Percentiles rank a stretch among this genome's conserved stretches.
These are phyloP conservation scores for Ibycter americanus DNA, from an alignment of 2,797 vertebrate species.

Conservation along the genomic window DNA sequence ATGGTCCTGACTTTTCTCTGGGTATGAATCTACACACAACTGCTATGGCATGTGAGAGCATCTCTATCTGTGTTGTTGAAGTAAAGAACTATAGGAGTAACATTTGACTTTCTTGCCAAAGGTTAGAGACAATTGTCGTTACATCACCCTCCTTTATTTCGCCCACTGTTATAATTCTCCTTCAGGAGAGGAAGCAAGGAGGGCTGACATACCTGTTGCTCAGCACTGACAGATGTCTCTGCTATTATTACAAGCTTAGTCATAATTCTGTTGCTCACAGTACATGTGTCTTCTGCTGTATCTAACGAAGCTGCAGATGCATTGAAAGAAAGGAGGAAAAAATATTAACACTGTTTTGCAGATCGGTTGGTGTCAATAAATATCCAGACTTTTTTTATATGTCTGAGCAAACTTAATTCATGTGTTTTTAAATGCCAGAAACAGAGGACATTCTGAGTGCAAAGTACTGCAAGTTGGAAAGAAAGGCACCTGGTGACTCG, in stretches of 20 bases:
- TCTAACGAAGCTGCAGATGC: background rate
- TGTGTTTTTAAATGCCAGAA: background rate
- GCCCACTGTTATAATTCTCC: background rate
- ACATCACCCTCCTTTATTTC: background rate
- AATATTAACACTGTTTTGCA: background rate
- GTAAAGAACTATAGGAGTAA: background rate
- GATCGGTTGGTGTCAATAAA: background rate
- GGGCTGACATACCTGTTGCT: background rate
- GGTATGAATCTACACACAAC: background rate
- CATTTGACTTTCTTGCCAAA: background rate
- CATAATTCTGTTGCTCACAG: background rate
- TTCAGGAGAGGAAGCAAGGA: background rate
- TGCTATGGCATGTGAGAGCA: background rate
- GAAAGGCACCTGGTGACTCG: background rate
- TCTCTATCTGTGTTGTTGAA: background rate
- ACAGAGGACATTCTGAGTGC: background rate
- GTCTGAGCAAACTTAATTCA: background rate
- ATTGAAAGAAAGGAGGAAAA: background rate
- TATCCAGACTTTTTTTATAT: background rate
- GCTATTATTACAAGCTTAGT: constrained; percentile 1
- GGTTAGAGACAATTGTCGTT: background rate
- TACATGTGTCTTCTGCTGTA: background rate
- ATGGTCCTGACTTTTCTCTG: background rate
- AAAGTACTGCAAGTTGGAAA: background rate
- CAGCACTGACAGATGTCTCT: constrained; percentile 1